These are phyloP conservation scores for Noctua janthe DNA, from an alignment of 2,888 invertebrate species.

Conservation along the genomic window DNA sequence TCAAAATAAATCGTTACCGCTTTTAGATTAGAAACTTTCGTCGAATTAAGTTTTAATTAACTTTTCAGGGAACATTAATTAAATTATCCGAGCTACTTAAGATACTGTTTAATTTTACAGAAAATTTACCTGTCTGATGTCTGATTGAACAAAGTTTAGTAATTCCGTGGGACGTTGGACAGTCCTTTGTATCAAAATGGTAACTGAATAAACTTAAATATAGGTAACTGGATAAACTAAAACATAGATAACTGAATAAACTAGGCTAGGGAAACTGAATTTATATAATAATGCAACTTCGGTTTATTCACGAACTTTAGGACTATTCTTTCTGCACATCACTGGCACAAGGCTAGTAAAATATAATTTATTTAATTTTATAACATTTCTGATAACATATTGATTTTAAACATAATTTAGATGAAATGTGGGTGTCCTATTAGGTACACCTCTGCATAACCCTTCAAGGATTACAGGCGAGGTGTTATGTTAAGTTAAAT, in stretches of 20 bases:
- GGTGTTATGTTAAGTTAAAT: not conserved
- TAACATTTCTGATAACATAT: not conserved
- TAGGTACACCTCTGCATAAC: too few species aligned
- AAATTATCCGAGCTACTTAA: slow-evolving; percentile 62
- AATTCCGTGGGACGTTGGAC: slow-evolving; percentile 23
- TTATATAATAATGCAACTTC: not conserved
- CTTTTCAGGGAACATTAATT: slow-evolving; percentile 63
- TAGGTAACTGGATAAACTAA: slow-evolving; percentile 7
- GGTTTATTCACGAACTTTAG: not conserved
- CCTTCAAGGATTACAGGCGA: too few species aligned
- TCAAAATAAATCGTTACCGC: slow-evolving; percentile 59
- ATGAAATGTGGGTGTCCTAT: too few species aligned
- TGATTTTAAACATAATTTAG: not conserved
- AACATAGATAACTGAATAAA: not conserved
- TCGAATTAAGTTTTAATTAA: slow-evolving; percentile 68
- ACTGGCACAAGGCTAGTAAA: not conserved
- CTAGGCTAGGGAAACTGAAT: not conserved
- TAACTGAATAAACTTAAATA: slow-evolving; percentile 4
- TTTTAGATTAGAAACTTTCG: slow-evolving; percentile 64
- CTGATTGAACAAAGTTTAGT: slow-evolving; percentile 46
- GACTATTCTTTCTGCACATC: not conserved
- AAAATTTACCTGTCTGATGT: slow-evolving; percentile 64
- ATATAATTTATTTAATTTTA: not conserved
- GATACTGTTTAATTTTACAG: slow-evolving; percentile 59
- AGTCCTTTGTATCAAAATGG: slow-evolving; percentile 37